Evolutionary conservation across 2,113 vertebrate genomes (phyloP).

Genomic region (Cyanistes caeruleus): DNA sequence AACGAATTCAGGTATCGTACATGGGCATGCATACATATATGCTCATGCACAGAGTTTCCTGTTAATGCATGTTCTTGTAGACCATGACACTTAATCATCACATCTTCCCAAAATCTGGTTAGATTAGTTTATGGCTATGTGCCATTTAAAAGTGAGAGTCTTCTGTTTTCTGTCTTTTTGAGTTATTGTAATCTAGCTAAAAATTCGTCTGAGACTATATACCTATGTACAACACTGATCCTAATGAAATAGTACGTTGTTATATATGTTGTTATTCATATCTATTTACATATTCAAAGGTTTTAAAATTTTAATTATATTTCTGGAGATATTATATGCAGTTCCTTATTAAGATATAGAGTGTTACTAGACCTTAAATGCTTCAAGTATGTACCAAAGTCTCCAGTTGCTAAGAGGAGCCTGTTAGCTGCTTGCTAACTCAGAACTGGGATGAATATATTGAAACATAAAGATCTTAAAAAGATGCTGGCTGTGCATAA

Average conservation of each 20-base stretch:
- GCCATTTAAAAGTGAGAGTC: neutral
- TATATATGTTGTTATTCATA: neutral
- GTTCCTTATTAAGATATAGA: neutral
- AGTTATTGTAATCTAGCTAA: neutral
- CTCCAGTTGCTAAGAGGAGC: neutral
- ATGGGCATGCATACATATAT: fast-evolving
- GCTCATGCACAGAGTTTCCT: neutral
- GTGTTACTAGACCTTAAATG: neutral
- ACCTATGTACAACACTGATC: neutral
- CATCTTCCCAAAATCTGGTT: neutral
- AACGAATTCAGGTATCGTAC: neutral
- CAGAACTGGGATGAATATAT: neutral
- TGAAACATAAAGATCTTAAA: neutral
- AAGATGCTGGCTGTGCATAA: fast-evolving
- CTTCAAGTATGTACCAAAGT: neutral
- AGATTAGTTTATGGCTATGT: neutral
- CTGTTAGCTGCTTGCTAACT: neutral
- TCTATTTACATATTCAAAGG: neutral
- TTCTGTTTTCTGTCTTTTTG: neutral
- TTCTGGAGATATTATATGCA: neutral
- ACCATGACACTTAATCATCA: neutral
- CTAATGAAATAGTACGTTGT: neutral
- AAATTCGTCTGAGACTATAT: neutral
- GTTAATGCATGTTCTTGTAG: neutral
- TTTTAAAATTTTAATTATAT: neutral